Evolutionary conservation across 2,113 vertebrate genomes (phyloP), one percentile per base, ranked within the genome.

Genomic region (Malurus alboscapulatus): DNA sequence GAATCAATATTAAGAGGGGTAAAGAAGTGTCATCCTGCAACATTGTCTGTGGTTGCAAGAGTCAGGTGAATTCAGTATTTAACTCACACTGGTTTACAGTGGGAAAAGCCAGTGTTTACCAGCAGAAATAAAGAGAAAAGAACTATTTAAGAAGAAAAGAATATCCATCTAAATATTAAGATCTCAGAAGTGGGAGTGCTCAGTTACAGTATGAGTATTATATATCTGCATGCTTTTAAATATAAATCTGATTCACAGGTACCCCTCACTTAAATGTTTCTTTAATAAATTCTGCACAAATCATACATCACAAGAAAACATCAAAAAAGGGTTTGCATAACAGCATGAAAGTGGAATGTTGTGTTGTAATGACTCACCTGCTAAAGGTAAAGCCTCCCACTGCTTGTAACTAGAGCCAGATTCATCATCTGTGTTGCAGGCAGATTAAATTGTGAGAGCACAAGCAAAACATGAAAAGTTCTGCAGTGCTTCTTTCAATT

Each of bases 221-320:
- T 72, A 93, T 95, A 94, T n/a, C 75, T 94, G 30, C 53, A 65
- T 51, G 59, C 63, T 93, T 96, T 94, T 77, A 94, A 96, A 84
- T 83, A 88, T 76, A 84, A 96, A 54, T 58, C 90, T 91, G 93
- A 94, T 88, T 94, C 91, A 91, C 54, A 92, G 51, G 38, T 54
- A 79, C 58, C n/a, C 24, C 84, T 54, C 69, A 92, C 42, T 82
- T 94, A 91, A 96, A 85, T 91, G 40, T 55, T 94, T 96, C 89
- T 95, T 97, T 93, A 86, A 92, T 91, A 93, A 97, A 92, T 75
- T 84, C 79, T 81, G 44, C 77, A 67, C 51, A 63, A 92, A 89
- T 58, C 42, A 93, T 85, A 85, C 22, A 74, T 79, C 55, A 88
- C 58, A 71, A 62, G 69, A 86, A 93, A 95, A 88, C 69, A 81